Base-by-base conservation (phyloP, 2,888 invertebrate genomes). In the Pollenia griseotomentosa region DNA sequence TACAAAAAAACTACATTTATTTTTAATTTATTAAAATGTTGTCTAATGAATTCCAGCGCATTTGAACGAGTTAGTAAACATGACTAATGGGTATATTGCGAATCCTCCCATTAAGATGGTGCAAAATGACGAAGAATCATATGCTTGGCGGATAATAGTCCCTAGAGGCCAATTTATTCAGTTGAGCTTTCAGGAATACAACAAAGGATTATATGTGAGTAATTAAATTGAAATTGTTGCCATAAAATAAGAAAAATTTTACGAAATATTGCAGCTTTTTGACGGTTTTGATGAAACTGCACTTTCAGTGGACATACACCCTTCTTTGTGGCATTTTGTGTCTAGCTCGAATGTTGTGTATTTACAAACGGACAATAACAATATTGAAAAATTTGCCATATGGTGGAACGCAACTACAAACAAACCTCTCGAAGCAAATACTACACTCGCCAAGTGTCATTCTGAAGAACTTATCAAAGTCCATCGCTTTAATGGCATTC, bases 211-310 rank as follows among this genome's bases (percentile, higher is more conserved):
- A 0, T 81, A 78, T 83, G 93, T 93, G 84, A 90, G 89, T 70
- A 11, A 8, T 51, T n/a, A 66, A 11, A 14, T 12, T 1, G 14
- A 1, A 75, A 63, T 2, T 61, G 9, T 23, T 2, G 23, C 23
- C 9, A 8, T 51, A 23, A 66, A n/a, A 14, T 16, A 1, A 19
- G 7, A 75, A 51, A 0, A 33, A 10, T 12, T 44, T 12, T 14
- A 42, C 2, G 11, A 10, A 6, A 57, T 51, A 8, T 33, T 61
- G 19, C 44, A 96, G 96, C 93, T 98, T 48, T 97, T 95, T 90
- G 97, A 98, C 93, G 98, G 98, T 0, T 95, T 94, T 88, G 96
- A 97, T 91, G 94, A 94, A 0, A 94, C 94, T 2, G 96, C 96
- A 0, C 94, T 95, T 14, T 44, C 83, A 9, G 83, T 92, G 0